A percentile compares a stretch with the other conserved stretches of the same genome.
These are phyloP conservation scores for Agrochola lota DNA, from an alignment of 2,888 invertebrate species.

Conservation along the genomic window DNA sequence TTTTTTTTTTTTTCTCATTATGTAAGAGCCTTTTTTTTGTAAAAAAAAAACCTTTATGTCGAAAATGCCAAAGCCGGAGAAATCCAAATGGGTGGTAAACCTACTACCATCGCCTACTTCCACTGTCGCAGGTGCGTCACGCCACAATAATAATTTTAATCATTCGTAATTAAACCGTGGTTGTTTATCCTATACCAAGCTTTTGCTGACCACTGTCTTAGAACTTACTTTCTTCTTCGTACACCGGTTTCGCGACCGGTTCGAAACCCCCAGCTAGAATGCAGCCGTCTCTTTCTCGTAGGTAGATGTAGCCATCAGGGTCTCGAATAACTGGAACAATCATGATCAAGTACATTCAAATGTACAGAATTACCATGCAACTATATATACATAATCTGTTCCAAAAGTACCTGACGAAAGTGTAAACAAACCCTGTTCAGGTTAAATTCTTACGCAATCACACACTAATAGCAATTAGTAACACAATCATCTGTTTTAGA, in stretches of 20 bases:
- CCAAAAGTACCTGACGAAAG: too few species aligned
- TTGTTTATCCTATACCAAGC: not conserved
- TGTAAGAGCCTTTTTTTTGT: too few species aligned
- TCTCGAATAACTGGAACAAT: slow-evolving; percentile 93
- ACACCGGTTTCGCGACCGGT: slow-evolving; percentile 96
- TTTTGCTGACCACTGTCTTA: not conserved
- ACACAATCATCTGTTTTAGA: too few species aligned
- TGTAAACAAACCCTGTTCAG: too few species aligned
- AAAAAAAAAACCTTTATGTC: not conserved
- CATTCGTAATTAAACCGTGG: not conserved
- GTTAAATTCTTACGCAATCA: too few species aligned
- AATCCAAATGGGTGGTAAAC: not conserved
- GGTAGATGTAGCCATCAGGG: slow-evolving; percentile 96
- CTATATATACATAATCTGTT: too few species aligned
- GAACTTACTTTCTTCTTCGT: slow-evolving; percentile 92
- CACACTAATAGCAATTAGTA: too few species aligned
- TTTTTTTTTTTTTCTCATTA: too few species aligned
- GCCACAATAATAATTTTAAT: not conserved
- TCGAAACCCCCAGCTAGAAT: slow-evolving; percentile 98
- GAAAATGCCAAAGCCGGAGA: not conserved
- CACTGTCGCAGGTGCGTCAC: not conserved
- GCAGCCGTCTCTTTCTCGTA: slow-evolving; percentile 96
- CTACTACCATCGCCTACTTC: too few species aligned
- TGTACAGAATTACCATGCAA: not conserved
- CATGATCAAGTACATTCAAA: not conserved